A percentile compares a stretch with the other conserved stretches of the same genome.
Conservation (phyloP, 2,797 vertebrate genomes). For the Acestrorhynchus altus region DNA sequence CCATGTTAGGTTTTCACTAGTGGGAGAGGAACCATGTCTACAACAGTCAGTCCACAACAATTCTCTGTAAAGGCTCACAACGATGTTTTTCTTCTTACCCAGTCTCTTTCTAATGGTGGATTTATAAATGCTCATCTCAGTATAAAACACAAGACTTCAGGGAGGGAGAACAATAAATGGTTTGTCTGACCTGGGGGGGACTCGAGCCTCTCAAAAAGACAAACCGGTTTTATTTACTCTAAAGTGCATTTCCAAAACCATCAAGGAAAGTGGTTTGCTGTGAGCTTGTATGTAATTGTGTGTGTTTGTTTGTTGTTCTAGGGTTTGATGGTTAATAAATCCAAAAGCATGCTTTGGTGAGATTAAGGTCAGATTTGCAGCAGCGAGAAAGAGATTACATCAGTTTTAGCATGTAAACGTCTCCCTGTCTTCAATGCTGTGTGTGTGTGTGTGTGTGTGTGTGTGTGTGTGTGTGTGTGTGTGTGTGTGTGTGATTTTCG, state of each 20-base stretch:
- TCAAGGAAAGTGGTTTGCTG: not conserved
- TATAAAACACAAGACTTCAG: not conserved
- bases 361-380: slow-evolving; percentile 59
- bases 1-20: too few species aligned
- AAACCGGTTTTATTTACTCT: not conserved
- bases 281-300: not conserved
- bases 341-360: slow-evolving; percentile 53
- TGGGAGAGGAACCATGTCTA: too few species aligned
- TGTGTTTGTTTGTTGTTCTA: slow-evolving; percentile 13
- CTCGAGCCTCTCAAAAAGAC: not conserved
- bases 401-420: slow-evolving; percentile 35
- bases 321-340: slow-evolving; percentile 57
- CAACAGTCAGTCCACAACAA: too few species aligned
- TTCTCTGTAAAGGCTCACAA: too few species aligned
- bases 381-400: slow-evolving; percentile 49
- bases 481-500: not conserved
- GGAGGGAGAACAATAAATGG: not conserved
- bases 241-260: not conserved
- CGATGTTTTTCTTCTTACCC: too few species aligned
- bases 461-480: not conserved
- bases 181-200: not conserved
- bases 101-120: too few species aligned
- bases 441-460: not conserved
- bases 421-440: slow-evolving; percentile 21
- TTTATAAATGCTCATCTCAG: not conserved